Conservation (phyloP, 1,140 invertebrate genomes). For the Meloidogyne chitwoodi region DNA sequence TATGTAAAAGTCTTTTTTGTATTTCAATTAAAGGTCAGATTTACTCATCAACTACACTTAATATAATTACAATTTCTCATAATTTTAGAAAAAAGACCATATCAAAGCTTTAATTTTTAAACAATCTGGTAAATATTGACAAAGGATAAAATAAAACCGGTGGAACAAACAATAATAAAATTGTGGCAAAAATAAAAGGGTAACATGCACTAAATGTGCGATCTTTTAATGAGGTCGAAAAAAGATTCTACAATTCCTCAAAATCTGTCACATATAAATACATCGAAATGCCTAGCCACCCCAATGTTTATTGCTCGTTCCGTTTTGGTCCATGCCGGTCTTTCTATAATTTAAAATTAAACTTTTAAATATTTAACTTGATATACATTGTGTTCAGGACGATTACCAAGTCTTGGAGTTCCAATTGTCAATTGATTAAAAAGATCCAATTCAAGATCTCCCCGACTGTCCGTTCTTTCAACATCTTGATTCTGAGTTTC, state of each 20-base stretch:
- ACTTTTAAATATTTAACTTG: background rate
- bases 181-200: background rate
- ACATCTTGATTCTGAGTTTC: background rate
- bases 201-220: background rate
- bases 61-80: too few species aligned
- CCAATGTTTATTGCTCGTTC: background rate
- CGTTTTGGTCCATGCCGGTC: background rate
- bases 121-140: background rate
- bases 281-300: background rate
- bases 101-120: background rate
- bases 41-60: too few species aligned
- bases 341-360: background rate
- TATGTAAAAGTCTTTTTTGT: too few species aligned
- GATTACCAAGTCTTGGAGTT: background rate
- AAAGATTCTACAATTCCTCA: background rate
- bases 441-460: background rate
- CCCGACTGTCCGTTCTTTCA: background rate
- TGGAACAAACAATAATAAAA: background rate
- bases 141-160: background rate
- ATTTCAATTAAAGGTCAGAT: too few species aligned
- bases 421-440: background rate
- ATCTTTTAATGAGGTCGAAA: background rate
- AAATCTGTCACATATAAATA: background rate
- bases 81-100: background rate
- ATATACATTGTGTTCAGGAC: background rate